These are phyloP conservation scores for Brenthis ino DNA, from an alignment of 2,888 invertebrate genomes.

Conservation along the genomic window DNA sequence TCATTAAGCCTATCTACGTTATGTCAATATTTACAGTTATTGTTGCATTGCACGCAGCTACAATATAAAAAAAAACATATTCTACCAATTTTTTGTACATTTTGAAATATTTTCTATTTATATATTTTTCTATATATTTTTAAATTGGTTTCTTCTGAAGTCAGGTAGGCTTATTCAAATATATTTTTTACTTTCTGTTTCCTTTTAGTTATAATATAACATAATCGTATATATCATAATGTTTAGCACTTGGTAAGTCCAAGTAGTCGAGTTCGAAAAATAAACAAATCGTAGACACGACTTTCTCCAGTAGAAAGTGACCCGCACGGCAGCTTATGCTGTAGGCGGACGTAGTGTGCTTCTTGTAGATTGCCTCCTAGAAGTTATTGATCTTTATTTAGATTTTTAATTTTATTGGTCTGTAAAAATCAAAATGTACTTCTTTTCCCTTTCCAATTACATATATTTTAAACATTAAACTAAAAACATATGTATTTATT, in stretches of 20 bases:
- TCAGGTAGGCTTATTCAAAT: no score
- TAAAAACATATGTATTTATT: no score
- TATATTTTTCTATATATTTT: no score
- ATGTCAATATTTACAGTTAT: no score
- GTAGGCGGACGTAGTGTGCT: constrained; percentile 45
- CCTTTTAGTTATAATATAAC: constrained; percentile 20
- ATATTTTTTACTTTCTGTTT: constrained; percentile 25
- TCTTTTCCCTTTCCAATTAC: no score
- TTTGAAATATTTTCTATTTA: no score
- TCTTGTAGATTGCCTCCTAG: constrained; percentile 46
- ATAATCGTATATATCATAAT: constrained; percentile 26
- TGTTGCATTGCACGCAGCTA: no score
- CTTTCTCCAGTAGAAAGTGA: constrained; percentile 80
- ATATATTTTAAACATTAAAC: no score
- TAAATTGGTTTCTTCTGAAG: no score
- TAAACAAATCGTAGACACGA: constrained; percentile 62
- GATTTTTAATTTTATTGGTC: not conserved
- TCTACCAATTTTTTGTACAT: no score
- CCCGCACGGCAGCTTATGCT: constrained; percentile 59
- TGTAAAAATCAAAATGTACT: not conserved
- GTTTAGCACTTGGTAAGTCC: constrained; percentile 28
- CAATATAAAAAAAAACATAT: no score
- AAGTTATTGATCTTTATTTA: not conserved
- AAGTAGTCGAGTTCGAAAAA: constrained; percentile 46
- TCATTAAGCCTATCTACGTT: no score